A percentile compares a stretch with the other conserved stretches of the same genome.
Conservation (phyloP, 2,113 vertebrate genomes). For the Gnathonemus longibarbis region DNA sequence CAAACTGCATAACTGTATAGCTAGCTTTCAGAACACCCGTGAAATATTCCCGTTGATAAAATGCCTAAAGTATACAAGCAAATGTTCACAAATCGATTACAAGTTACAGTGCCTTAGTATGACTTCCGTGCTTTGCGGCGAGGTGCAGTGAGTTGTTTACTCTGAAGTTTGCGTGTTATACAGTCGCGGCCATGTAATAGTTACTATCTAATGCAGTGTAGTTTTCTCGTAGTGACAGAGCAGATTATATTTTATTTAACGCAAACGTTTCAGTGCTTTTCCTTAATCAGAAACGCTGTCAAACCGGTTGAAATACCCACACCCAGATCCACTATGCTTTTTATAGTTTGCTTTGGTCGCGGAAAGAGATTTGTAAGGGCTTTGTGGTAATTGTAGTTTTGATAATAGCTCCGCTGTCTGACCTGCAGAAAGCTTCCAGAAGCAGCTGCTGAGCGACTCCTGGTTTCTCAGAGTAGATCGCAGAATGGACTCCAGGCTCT, state of each 20-base stretch:
- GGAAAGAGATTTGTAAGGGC: not conserved
- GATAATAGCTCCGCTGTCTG: not conserved
- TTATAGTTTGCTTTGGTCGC: not conserved
- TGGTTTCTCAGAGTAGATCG: conserved; percentile 68
- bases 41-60: not conserved
- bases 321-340: not conserved
- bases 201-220: not conserved
- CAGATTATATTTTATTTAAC: not conserved
- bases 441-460: conserved; percentile 76
- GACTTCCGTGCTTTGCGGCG: not conserved
- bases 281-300: not conserved
- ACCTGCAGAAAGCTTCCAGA: conserved; percentile 60
- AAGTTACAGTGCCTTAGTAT: not conserved
- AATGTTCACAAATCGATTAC: not conserved
- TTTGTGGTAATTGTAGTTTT: not conserved
- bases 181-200: not conserved
- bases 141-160: not conserved
- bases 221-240: not conserved
- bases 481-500: conserved; percentile 73
- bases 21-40: not conserved
- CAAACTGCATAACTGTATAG: not conserved
- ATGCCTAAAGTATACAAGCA: not conserved
- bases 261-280: not conserved
- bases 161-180: not conserved
- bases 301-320: not conserved